These are phyloP conservation scores for Crypturellus tataupa DNA, from an alignment of 2,797 vertebrate genomes.

Conservation along the genomic window DNA sequence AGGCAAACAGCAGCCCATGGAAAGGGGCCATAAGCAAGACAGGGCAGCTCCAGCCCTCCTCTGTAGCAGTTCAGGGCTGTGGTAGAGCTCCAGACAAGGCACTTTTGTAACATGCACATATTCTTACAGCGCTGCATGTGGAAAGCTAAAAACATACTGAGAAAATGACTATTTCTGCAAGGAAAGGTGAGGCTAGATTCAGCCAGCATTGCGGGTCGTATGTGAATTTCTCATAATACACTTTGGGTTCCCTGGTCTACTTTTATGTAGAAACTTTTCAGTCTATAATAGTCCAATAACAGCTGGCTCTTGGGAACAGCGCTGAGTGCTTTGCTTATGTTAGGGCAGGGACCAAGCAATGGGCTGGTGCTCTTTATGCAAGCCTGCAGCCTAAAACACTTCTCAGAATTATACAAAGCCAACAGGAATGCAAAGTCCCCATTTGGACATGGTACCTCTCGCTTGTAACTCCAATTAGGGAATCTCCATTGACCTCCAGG, in stretches of 20 bases:
- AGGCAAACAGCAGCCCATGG: not conserved
- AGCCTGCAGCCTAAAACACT: not conserved
- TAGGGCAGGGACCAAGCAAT: not conserved
- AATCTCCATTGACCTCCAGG: conserved; percentile 92
- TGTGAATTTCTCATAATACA: not conserved
- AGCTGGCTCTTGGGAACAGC: not conserved
- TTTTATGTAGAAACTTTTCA: not conserved
- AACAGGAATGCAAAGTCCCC: not conserved
- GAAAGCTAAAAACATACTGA: not conserved
- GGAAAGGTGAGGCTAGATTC: too few species aligned
- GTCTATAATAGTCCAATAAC: not conserved
- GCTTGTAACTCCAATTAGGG: conserved; percentile 89
- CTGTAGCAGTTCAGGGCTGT: not conserved
- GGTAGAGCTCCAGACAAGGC: not conserved
- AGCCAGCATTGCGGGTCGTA: not conserved
- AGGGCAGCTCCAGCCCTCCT: not conserved
- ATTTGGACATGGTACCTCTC: conserved; percentile 83
- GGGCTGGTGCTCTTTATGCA: not conserved
- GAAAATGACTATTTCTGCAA: not conserved
- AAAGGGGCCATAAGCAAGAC: not conserved
- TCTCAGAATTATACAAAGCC: not conserved
- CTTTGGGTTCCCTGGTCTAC: not conserved
- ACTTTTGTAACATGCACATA: too few species aligned
- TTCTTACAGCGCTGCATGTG: too few species aligned
- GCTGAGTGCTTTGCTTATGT: not conserved